Conservation (phyloP, 2,797 vertebrate species). For the Enteromius mattozi region DNA sequence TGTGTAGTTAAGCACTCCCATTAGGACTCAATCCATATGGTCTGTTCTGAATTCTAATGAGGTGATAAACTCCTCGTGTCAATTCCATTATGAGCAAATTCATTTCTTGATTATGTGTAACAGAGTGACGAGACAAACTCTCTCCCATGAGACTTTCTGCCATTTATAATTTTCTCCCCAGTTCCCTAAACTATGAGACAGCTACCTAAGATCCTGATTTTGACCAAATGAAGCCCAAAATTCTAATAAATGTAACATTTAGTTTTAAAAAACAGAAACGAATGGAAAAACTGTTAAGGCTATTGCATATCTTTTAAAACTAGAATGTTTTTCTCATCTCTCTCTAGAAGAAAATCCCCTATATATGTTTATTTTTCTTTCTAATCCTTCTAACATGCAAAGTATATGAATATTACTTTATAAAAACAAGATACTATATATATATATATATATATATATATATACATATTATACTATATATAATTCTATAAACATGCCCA, state of each 20-base stretch:
- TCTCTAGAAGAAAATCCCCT: background rate
- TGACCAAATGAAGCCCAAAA: background rate
- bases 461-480: no score
- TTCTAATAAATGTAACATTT: background rate
- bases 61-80: constrained; percentile 63
- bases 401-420: background rate
- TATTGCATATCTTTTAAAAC: background rate
- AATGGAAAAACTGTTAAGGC: background rate
- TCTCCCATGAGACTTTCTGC: constrained; percentile 36
- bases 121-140: constrained; percentile 49
- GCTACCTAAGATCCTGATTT: background rate
- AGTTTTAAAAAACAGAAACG: background rate
- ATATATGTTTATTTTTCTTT: no score
- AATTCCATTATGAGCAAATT: constrained; percentile 63
- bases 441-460: no score
- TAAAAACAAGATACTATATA: no score
- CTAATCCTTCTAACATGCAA: no score
- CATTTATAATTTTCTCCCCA: background rate
- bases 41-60: constrained; percentile 61
- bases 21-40: constrained; percentile 62
- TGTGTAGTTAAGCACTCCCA: constrained; percentile 54
- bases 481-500: no score
- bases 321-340: background rate
- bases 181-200: background rate
- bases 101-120: constrained; percentile 61